Percentiles rank a stretch among this genome's conserved stretches.
Evolutionary conservation across 35 echinoderm and acorn worm genomes (phyloP).

Genomic region (Strongylocentrotus purpuratus): DNA sequence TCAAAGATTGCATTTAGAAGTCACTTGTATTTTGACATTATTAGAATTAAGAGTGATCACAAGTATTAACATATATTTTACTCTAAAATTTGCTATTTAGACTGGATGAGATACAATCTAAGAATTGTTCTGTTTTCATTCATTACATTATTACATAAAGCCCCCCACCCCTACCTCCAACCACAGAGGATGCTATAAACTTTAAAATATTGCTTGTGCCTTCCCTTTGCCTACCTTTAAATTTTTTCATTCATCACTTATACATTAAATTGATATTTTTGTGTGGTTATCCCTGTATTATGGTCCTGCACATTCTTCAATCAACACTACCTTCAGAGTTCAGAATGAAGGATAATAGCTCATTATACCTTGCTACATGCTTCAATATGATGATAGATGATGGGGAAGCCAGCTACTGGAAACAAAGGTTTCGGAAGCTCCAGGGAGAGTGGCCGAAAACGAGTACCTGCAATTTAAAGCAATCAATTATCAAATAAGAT

Average conservation of each 20-base stretch:
- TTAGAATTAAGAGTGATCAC: too few relatives aligned
- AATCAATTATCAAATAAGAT: not conserved
- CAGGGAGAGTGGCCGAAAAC: slow-evolving; percentile 88
- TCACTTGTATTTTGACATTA: too few relatives aligned
- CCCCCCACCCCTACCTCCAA: too few relatives aligned
- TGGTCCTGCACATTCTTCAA: not conserved
- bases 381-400: slow-evolving; percentile 97
- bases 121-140: too few relatives aligned
- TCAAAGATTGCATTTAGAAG: too few relatives aligned
- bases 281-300: not conserved
- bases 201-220: too few relatives aligned
- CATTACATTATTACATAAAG: too few relatives aligned
- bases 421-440: slow-evolving; percentile 93
- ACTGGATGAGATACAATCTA: too few relatives aligned
- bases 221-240: too few relatives aligned
- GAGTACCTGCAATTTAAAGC: slow-evolving; percentile 64
- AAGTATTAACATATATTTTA: too few relatives aligned
- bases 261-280: not conserved
- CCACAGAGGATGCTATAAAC: too few relatives aligned
- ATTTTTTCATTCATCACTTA: not conserved
- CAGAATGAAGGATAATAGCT: not conserved
- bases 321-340: not conserved
- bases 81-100: too few relatives aligned
- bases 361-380: slow-evolving; percentile 83
- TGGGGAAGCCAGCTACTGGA: slow-evolving; percentile 94